Conservation (phyloP, 1,140 invertebrate genomes). For the Nomia melanderi region DNA sequence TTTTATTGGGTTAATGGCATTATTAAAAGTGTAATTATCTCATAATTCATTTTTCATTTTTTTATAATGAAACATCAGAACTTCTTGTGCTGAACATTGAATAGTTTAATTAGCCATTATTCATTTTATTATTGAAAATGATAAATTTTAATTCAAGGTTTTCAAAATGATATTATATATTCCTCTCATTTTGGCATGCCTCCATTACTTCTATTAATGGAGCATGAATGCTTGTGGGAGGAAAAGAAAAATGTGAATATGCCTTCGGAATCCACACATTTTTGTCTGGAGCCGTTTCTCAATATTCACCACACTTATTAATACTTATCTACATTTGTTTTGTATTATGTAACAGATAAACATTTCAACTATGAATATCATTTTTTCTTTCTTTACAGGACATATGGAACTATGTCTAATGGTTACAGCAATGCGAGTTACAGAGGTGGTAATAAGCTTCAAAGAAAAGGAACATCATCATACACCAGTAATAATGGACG, state of each 20-base stretch:
- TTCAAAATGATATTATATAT: no score
- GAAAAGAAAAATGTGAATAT: slow-evolving; percentile 84
- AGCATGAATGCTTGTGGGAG: slow-evolving; percentile 88
- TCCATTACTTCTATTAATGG: slow-evolving; percentile 83
- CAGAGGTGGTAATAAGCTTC: slow-evolving; percentile 68
- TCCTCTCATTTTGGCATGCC: slow-evolving; percentile 88
- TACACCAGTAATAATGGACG: slow-evolving; percentile 74
- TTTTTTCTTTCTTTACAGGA: slow-evolving; percentile 64
- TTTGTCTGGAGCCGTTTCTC: slow-evolving; percentile 87
- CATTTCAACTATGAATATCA: neutral
- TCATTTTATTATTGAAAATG: no score
- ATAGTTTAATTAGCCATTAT: no score
- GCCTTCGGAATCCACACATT: slow-evolving; percentile 89
- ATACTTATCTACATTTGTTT: neutral
- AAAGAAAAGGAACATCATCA: slow-evolving; percentile 63
- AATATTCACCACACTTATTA: slow-evolving; percentile 84
- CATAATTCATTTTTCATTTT: no score
- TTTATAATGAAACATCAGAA: no score
- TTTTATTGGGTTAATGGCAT: no score
- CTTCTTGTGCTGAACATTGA: no score
- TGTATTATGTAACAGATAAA: neutral
- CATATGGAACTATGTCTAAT: slow-evolving; percentile 71
- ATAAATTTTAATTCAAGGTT: no score
- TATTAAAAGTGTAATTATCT: no score
- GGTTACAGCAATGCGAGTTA: slow-evolving; percentile 66